Conservation (phyloP, 2,797 vertebrate genomes). For the Tokudaia muenninki region DNA sequence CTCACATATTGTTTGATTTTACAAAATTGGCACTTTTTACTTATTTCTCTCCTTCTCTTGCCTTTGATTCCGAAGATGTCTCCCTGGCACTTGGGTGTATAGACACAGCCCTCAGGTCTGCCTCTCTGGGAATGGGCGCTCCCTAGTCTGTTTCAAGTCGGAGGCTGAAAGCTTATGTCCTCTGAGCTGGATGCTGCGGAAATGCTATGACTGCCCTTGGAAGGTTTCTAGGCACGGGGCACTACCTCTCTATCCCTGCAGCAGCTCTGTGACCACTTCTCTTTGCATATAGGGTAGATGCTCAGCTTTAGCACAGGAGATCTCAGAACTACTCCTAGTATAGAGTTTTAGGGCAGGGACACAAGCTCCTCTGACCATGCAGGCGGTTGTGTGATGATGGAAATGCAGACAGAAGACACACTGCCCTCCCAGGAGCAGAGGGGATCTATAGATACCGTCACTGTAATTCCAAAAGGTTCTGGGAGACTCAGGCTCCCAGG, state of each 20-base stretch:
- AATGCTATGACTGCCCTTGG: background rate
- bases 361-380: too few species aligned
- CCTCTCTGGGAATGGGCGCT: background rate
- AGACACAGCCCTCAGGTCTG: background rate
- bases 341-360: background rate
- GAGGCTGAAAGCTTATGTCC: background rate
- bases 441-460: background rate
- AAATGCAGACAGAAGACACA: background rate
- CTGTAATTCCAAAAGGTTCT: background rate
- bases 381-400: background rate
- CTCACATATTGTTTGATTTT: background rate
- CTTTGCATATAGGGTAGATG: background rate
- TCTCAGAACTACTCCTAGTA: background rate
- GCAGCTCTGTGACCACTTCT: background rate
- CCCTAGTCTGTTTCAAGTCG: background rate
- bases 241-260: too few species aligned
- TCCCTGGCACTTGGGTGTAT: background rate
- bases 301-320: background rate
- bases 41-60: background rate
- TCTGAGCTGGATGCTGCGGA: background rate
- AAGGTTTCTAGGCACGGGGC: background rate
- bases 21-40: background rate
- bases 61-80: background rate
- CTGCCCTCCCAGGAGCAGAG: background rate
- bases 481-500: background rate